Percentiles rank a stretch among this genome's conserved stretches.
phyloP scores from a whole-genome alignment of 2,113 vertebrate genomes.

The Mystacornis crossleyi region DNA sequence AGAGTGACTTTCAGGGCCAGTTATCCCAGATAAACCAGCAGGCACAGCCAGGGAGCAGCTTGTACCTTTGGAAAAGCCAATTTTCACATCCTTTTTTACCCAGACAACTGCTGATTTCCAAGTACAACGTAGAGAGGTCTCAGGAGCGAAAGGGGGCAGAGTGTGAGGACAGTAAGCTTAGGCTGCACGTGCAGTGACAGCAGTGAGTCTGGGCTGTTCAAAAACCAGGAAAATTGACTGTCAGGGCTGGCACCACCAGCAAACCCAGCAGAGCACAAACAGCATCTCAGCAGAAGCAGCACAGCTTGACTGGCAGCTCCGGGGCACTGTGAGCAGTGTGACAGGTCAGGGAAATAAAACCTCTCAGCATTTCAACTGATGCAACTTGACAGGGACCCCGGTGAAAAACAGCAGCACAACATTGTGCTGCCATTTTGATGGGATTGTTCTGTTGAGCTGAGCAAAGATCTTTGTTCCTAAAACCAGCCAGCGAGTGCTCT shows the following conservation, averaged over 20 bases:
- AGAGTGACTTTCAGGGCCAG: neutral
- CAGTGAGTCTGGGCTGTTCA: neutral
- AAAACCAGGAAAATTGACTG: neutral
- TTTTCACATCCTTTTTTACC: neutral
- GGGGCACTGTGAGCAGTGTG: neutral
- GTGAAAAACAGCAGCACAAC: neutral
- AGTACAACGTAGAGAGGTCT: neutral
- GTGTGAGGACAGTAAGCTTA: neutral
- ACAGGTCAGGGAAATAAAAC: neutral
- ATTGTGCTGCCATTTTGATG: neutral
- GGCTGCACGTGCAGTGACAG: neutral
- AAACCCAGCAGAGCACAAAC: neutral
- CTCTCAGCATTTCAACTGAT: neutral
- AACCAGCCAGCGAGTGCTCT: neutral
- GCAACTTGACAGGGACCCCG: neutral
- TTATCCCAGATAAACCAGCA: neutral
- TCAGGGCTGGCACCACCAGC: neutral
- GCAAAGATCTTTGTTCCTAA: neutral
- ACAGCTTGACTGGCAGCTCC: constrained; percentile 14
- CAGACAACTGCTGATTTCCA: neutral
- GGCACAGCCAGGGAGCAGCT: neutral
- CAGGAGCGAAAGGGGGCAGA: neutral
- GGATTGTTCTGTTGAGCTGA: neutral
- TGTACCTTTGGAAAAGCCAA: neutral
- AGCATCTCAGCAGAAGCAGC: constrained; percentile 25